phyloP scores from a whole-genome alignment of 2,797 vertebrate species.

The Australoheros facetus region DNA sequence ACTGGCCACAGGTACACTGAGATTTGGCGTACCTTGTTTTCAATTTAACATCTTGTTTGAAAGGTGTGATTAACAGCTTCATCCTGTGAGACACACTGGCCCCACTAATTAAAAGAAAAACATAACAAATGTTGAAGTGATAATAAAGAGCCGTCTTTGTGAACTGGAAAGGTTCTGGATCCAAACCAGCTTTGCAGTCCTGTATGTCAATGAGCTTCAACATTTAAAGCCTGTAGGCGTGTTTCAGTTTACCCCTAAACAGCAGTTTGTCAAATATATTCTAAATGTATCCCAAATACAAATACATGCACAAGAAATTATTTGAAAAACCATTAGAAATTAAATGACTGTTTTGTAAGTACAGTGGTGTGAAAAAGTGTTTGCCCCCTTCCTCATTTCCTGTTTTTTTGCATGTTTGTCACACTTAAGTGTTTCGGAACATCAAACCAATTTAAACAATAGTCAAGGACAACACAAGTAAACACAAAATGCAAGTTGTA shows the following conservation, averaged over 20 bases:
- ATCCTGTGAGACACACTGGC: background rate
- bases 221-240: too few relatives aligned
- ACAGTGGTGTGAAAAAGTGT: too few relatives aligned
- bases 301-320: background rate
- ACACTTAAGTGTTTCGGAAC: too few relatives aligned
- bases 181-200: accelerated
- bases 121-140: background rate
- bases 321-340: too few relatives aligned
- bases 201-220: background rate
- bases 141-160: background rate
- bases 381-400: too few relatives aligned
- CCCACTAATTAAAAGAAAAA: background rate
- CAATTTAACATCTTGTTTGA: background rate
- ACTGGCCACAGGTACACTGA: background rate
- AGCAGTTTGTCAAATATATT: too few relatives aligned
- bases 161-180: background rate
- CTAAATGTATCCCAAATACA: too few relatives aligned
- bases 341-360: background rate
- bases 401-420: too few relatives aligned
- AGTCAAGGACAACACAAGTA: too few relatives aligned
- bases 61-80: background rate
- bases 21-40: background rate
- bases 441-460: too few relatives aligned
- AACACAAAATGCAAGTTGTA: too few relatives aligned
- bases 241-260: too few relatives aligned